Conservation (phyloP, 1,140 invertebrate genomes). For the Conopomorpha cramerella region DNA sequence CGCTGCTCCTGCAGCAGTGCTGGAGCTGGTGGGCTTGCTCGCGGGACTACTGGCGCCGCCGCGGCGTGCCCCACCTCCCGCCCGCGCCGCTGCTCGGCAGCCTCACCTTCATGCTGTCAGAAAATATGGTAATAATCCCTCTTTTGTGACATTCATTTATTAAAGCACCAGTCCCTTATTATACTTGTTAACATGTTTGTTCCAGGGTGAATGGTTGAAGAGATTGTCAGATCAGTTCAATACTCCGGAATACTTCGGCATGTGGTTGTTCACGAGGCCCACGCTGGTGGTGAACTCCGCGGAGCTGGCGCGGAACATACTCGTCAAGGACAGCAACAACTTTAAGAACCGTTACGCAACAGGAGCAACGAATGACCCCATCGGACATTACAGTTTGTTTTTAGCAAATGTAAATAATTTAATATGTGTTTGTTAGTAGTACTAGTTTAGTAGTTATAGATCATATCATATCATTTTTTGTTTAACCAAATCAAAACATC, state of each 20-base stretch:
- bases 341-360: constrained; percentile 21
- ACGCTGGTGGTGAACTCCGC: constrained; percentile 21
- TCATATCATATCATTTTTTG: too few species aligned
- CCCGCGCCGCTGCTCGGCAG: constrained; percentile 26
- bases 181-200: too few species aligned
- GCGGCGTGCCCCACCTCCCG: constrained; percentile 14
- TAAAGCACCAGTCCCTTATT: too few species aligned
- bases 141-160: too few species aligned
- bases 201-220: constrained; percentile 20
- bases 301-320: constrained; percentile 16
- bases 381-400: constrained; percentile 20
- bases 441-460: background rate
- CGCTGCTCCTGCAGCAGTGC: constrained; percentile 11
- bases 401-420: constrained; percentile 19
- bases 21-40: constrained; percentile 13
- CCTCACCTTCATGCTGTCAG: constrained; percentile 21
- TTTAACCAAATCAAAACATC: too few species aligned
- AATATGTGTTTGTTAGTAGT: background rate
- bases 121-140: constrained; percentile 27
- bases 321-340: constrained; percentile 18
- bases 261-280: constrained; percentile 32
- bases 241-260: constrained; percentile 20
- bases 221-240: constrained; percentile 11
- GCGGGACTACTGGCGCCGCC: constrained; percentile 16
- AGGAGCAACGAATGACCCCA: constrained; percentile 18